A percentile compares a stretch with the other conserved stretches of the same genome.
phyloP scores from a whole-genome alignment of 2,113 vertebrate genomes.

The Barbus barbus region DNA sequence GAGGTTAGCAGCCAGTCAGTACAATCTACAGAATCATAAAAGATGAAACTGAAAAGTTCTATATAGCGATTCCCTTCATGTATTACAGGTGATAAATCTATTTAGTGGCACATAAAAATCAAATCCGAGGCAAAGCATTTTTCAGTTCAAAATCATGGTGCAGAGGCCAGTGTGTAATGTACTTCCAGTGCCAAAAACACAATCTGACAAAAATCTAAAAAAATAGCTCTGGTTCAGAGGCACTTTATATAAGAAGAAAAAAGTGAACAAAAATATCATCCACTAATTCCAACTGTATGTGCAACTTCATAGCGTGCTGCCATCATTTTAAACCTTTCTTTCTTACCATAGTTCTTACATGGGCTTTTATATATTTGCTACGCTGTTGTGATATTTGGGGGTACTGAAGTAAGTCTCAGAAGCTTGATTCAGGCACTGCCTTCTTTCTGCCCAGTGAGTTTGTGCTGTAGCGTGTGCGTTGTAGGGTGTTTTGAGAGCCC shows the following conservation, averaged over 20 bases:
- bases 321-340: neutral
- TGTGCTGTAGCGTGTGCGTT: slow-evolving; percentile 76
- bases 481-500: slow-evolving; percentile 68
- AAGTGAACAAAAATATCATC: slow-evolving; percentile 27
- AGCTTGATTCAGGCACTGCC: slow-evolving; percentile 87
- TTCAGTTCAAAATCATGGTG: neutral
- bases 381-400: neutral
- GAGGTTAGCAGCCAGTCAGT: slow-evolving; percentile 11
- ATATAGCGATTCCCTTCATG: slow-evolving; percentile 13
- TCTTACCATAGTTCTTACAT: neutral
- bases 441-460: slow-evolving; percentile 75
- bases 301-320: slow-evolving; percentile 8
- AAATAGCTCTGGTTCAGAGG: slow-evolving; percentile 40
- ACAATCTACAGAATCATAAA: slow-evolving; percentile 10
- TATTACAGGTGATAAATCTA: neutral
- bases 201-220: neutral
- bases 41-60: slow-evolving; percentile 10
- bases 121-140: neutral
- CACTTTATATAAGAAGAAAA: slow-evolving; percentile 42
- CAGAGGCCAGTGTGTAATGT: neutral
- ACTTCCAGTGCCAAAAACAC: slow-evolving; percentile 2
- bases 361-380: neutral
- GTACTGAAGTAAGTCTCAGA: slow-evolving; percentile 70
- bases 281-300: slow-evolving; percentile 9
- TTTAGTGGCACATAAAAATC: neutral